Percentiles rank a stretch among this genome's conserved stretches.
Conservation (phyloP, 2,113 vertebrate species). For the Thryonomys swinderianus region DNA sequence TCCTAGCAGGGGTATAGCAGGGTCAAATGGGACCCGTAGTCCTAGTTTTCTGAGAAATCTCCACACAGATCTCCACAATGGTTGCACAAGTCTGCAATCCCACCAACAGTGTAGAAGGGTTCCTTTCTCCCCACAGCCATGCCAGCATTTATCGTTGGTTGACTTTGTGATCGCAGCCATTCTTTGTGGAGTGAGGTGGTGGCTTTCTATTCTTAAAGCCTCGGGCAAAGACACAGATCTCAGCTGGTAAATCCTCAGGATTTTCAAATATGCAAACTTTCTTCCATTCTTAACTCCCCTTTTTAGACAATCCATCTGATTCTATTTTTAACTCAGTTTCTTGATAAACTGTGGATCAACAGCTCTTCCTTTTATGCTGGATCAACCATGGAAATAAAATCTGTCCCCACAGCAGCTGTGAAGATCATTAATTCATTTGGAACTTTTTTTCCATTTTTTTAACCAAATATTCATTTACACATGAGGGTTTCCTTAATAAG, state of each 20-base stretch:
- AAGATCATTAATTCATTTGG: not conserved
- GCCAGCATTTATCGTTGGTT: too few relatives aligned
- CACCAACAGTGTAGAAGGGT: too few relatives aligned
- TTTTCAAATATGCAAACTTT: slow-evolving; percentile 7
- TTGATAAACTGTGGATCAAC: not conserved
- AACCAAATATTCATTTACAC: not conserved
- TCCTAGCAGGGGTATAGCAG: too few relatives aligned
- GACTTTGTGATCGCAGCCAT: too few relatives aligned
- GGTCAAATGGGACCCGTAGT: too few relatives aligned
- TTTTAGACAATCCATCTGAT: not conserved
- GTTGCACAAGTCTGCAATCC: too few relatives aligned
- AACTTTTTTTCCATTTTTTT: not conserved
- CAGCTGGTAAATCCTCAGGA: not conserved
- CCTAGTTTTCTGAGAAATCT: too few relatives aligned
- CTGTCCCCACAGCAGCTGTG: not conserved
- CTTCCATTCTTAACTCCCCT: not conserved
- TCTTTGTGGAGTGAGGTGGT: too few relatives aligned
- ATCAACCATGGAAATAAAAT: not conserved
- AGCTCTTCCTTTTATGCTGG: not conserved
- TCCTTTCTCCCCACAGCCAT: too few relatives aligned
- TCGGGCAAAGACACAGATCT: not conserved
- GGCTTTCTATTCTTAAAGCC: not conserved
- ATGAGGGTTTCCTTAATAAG: not conserved
- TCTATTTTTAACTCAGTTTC: slow-evolving; percentile 20
- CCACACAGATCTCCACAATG: too few relatives aligned